phyloP scores from a whole-genome alignment of 2,113 vertebrate genomes.

The Taurulus bubalis region DNA sequence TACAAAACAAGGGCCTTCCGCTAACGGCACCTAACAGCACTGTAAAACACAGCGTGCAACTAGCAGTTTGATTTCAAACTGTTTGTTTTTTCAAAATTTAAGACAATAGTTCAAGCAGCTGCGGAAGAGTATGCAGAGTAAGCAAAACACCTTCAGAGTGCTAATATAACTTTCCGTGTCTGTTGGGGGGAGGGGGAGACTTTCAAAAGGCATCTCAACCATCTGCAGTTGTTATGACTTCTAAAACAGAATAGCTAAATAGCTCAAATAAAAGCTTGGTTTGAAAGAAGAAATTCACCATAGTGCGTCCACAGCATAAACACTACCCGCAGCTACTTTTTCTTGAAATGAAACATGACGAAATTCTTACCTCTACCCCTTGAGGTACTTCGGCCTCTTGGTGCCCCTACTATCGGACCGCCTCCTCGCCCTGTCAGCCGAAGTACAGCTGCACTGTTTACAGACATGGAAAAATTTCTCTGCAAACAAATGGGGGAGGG shows the following conservation, averaged over 20 bases:
- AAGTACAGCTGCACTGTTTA: conserved; percentile 98
- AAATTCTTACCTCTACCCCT: conserved; percentile 93
- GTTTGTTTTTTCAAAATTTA: background rate
- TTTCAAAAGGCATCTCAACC: conserved; percentile 30
- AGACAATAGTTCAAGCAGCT: conserved; percentile 27
- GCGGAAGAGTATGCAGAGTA: conserved; percentile 18
- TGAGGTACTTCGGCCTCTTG: conserved; percentile 98
- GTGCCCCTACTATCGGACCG: conserved; percentile 92
- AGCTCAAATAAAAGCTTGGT: background rate
- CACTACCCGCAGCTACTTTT: background rate
- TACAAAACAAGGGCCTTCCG: background rate
- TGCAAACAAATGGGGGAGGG: conserved; percentile 77
- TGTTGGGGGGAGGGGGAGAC: background rate
- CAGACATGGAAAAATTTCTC: conserved; percentile 99
- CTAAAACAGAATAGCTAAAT: conserved; percentile 13
- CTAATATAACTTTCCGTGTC: conserved; percentile 38
- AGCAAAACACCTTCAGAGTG: conserved; percentile 16
- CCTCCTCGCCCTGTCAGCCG: conserved; percentile 91
- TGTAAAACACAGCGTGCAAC: background rate
- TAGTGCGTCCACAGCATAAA: background rate
- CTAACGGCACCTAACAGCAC: background rate
- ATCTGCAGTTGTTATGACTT: conserved; percentile 34
- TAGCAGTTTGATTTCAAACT: background rate
- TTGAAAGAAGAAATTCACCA: background rate
- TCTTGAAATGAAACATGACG: conserved; percentile 4